Base-by-base conservation (phyloP, 2,888 invertebrate genomes). In the Nasonovia ribisnigri region DNA sequence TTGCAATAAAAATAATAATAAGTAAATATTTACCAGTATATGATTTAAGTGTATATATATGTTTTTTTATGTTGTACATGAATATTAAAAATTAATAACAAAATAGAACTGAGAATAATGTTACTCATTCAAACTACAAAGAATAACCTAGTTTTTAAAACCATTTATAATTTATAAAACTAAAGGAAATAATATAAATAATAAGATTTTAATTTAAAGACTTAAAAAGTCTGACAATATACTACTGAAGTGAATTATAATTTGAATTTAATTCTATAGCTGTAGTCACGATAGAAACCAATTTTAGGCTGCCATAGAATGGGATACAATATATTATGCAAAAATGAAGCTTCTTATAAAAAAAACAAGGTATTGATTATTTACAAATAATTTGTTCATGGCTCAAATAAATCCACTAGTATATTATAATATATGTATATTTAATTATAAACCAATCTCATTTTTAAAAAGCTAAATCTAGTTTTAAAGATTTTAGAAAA, bases 401-500 rank as follows among this genome's bases (percentile, higher is more conserved):
- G 84, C 84, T 84, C 84, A 93, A 77, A 89, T 84, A 84, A 93
- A 89, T 84, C 57, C 89, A 60, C 36, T 84, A 84, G 60, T 57
- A 90, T 46, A 77, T 29, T 26, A 84, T 84, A 43, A 20, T 67
- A 84, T 90, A 36, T 84, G 48, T 84, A 46, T 46, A 46, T 92
- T 88, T 42, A 89, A 84, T 84, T 54, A 84, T 46, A 84, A 92
- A 88, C 36, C 46, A 88, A 46, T 26, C 4, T 77, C 20, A 88
- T 88, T 51, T 24, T 84, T 67, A 57, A 67, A 84, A 67, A 54
- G 43, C 84, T 90, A 93, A 60, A 86, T 48, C 90, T 93, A 93
- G 29, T 48, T 90, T 84, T 48, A 86, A 93, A 57, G 48, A 43
- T 86, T 67, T 43, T 87, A 48, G 29, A 90, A 46, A 60, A 90